phyloP scores from a whole-genome alignment of 2,888 invertebrate species.

The Aelia acuminata region DNA sequence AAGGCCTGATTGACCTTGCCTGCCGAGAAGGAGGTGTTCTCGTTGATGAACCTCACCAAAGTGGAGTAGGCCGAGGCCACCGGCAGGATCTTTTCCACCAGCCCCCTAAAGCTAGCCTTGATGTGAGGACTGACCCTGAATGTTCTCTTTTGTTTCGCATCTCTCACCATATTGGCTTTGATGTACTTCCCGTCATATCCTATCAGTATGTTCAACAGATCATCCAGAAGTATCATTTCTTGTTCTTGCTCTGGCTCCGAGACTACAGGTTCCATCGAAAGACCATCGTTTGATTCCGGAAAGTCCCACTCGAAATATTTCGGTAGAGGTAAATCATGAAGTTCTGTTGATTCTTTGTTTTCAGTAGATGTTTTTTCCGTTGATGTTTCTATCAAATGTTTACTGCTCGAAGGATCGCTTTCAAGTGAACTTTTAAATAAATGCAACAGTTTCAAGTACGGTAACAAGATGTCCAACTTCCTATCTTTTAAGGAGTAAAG shows the following conservation, averaged over 20 bases:
- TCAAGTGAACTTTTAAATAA: neutral
- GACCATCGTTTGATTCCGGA: neutral
- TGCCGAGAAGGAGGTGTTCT: conserved; percentile 82
- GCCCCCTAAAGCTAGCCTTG: conserved; percentile 80
- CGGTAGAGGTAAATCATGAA: neutral
- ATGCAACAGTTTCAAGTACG: conserved; percentile 2
- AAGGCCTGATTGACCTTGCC: conserved; percentile 94
- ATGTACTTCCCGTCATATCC: conserved; percentile 81
- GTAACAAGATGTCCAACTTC: neutral
- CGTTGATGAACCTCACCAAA: conserved; percentile 87
- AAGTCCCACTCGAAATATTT: conserved; percentile 41
- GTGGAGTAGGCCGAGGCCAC: conserved; percentile 90
- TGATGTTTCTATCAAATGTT: neutral
- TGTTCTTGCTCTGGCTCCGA: conserved; percentile 1
- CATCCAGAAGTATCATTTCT: conserved; percentile 76
- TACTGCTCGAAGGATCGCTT: too few species aligned
- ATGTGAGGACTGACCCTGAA: conserved; percentile 81
- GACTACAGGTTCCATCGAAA: neutral
- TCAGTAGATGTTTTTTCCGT: neutral
- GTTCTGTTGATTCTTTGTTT: neutral
- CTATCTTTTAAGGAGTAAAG: conserved; percentile 23
- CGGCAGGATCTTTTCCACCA: conserved; percentile 86
- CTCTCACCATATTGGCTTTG: conserved; percentile 72
- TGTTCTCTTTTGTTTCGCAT: conserved; percentile 74
- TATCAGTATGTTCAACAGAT: conserved; percentile 84